phyloP scores from a whole-genome alignment of 2,888 invertebrate genomes.

The Bugulina stolonifera region DNA sequence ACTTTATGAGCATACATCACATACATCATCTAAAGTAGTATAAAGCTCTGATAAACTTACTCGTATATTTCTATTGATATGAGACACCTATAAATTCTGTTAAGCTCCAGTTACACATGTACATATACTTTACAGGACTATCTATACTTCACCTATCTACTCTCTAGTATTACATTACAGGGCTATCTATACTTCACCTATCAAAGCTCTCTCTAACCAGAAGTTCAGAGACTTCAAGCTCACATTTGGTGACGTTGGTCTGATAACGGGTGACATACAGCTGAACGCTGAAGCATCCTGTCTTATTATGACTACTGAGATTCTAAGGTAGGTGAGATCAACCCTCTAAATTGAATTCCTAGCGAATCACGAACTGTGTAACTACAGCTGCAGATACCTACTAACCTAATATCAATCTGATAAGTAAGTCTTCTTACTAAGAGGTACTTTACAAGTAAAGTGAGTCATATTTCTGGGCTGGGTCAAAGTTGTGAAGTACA shows the following conservation, averaged over 20 bases:
- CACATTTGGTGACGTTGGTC: constrained; percentile 61
- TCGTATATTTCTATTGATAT: neutral
- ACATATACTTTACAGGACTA: too few species aligned
- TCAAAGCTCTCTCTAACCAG: constrained; percentile 97
- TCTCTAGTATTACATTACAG: constrained; percentile 34
- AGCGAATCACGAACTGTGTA: too few species aligned
- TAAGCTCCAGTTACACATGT: too few species aligned
- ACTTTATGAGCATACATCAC: neutral
- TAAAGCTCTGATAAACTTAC: neutral
- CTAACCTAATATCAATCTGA: too few species aligned
- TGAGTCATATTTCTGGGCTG: too few species aligned
- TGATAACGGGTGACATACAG: constrained; percentile 69
- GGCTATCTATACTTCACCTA: constrained; percentile 91
- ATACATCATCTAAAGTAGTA: neutral
- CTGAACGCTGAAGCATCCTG: constrained; percentile 88
- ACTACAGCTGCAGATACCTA: too few species aligned
- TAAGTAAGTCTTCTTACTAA: too few species aligned
- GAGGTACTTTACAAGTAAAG: too few species aligned
- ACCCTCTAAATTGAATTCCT: too few species aligned
- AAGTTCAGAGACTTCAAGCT: constrained; percentile 95
- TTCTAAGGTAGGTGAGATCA: constrained; percentile 61
- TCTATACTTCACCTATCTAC: too few species aligned
- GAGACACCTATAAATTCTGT: neutral
- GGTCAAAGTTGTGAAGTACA: too few species aligned
- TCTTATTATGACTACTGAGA: constrained; percentile 99